Evolutionary conservation across 2,888 invertebrate genomes (phyloP).

Genomic region (Dendrolimus pini): DNA sequence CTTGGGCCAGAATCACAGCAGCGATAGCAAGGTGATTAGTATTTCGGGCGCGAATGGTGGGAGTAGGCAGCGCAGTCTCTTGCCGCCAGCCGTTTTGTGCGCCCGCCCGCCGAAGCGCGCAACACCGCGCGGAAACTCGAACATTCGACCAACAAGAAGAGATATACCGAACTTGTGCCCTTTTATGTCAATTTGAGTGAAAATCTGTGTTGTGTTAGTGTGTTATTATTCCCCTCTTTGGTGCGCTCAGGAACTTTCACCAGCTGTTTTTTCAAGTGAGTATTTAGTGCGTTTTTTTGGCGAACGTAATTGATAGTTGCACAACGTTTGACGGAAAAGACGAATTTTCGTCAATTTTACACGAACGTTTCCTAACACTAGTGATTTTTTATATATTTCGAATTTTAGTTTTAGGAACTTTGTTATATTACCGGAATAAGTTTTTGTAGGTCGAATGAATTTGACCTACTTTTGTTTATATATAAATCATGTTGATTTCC

Average conservation of each 20-base stretch:
- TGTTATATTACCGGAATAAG: too few relatives aligned
- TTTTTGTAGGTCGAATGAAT: too few relatives aligned
- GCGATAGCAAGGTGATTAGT: constrained; percentile 72
- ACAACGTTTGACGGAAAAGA: constrained; percentile 20
- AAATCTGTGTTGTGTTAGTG: constrained; percentile 56
- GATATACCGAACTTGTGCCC: constrained; percentile 34
- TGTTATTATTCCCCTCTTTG: constrained; percentile 30
- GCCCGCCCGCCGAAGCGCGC: constrained; percentile 50
- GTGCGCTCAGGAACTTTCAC: constrained; percentile 41
- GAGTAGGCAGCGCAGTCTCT: constrained; percentile 65
- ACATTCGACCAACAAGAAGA: constrained; percentile 21
- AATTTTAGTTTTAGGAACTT: too few relatives aligned
- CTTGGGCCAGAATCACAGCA: constrained; percentile 39
- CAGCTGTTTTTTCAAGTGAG: constrained; percentile 62
- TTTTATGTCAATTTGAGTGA: constrained; percentile 37
- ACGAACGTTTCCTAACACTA: too few relatives aligned
- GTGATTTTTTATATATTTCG: too few relatives aligned
- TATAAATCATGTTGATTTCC: too few relatives aligned
- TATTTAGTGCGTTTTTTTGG: constrained; percentile 55
- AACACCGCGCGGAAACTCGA: constrained; percentile 37
- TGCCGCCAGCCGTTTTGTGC: constrained; percentile 59
- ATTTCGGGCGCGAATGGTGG: constrained; percentile 61
- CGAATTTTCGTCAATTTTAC: too few relatives aligned
- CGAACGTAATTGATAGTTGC: constrained; percentile 43
- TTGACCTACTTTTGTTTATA: too few relatives aligned